A percentile compares a stretch with the other conserved stretches of the same genome.
These are phyloP conservation scores for Ditylenchus dipsaci DNA, from an alignment of 1,140 invertebrate species.

Conservation along the genomic window DNA sequence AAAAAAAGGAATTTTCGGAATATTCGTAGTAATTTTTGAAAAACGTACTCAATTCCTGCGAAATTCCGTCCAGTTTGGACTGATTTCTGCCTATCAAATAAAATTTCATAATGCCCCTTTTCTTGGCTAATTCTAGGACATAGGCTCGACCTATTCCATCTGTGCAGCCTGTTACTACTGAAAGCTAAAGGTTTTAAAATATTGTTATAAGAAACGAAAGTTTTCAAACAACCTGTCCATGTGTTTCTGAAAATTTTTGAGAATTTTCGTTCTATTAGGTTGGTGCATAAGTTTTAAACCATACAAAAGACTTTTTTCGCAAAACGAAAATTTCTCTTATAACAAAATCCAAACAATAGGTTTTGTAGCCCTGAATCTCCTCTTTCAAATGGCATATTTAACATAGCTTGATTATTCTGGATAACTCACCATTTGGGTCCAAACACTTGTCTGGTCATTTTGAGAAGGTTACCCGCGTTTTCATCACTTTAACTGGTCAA, in stretches of 20 bases:
- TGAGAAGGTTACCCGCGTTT: too few species aligned
- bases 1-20: neutral
- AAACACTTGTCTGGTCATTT: too few species aligned
- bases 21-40: neutral
- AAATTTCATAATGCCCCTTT: slow-evolving; percentile 53
- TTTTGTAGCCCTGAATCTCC: too few species aligned
- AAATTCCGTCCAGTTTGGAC: slow-evolving; percentile 74
- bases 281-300: too few species aligned
- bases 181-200: slow-evolving; percentile 49
- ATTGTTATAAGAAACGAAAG: neutral
- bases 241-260: slow-evolving; percentile 7
- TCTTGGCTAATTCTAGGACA: slow-evolving; percentile 67
- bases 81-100: slow-evolving; percentile 76
- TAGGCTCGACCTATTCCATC: slow-evolving; percentile 88
- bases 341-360: too few species aligned
- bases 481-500: too few species aligned
- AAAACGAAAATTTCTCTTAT: too few species aligned
- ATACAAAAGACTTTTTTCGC: too few species aligned
- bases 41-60: slow-evolving; percentile 72
- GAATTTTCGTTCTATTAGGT: neutral
- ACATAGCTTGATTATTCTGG: too few species aligned
- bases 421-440: too few species aligned
- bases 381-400: too few species aligned
- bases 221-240: slow-evolving; percentile 42
- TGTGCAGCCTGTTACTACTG: slow-evolving; percentile 80